phyloP scores from a whole-genome alignment of 2,113 vertebrate species.

The Talpa occidentalis region DNA sequence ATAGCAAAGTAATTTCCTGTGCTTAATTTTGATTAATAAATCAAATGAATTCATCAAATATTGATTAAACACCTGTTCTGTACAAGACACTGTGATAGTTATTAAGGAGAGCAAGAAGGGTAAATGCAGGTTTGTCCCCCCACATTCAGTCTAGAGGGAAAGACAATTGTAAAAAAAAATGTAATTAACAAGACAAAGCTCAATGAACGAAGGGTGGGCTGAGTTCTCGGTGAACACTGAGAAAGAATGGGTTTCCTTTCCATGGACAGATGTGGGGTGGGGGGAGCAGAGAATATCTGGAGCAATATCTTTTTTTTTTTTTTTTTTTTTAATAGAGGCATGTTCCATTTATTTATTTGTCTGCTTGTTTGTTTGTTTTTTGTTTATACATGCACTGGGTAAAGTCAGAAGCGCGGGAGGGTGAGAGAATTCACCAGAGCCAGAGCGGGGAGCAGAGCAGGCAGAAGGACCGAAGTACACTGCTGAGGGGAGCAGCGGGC shows the following conservation, averaged over 20 bases:
- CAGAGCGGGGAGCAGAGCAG: too few relatives aligned
- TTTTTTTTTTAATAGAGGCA: too few relatives aligned
- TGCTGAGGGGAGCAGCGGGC: too few relatives aligned
- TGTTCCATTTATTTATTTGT: too few relatives aligned
- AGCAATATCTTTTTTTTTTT: not conserved
- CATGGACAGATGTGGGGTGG: not conserved
- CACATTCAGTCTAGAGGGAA: not conserved
- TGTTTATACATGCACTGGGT: too few relatives aligned
- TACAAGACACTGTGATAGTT: slow-evolving; percentile 51
- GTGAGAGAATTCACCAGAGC: too few relatives aligned
- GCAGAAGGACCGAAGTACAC: too few relatives aligned
- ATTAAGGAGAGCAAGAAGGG: slow-evolving; percentile 50
- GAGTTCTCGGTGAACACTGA: not conserved
- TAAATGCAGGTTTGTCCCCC: slow-evolving; percentile 21
- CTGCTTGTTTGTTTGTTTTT: too few relatives aligned
- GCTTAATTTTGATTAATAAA: slow-evolving; percentile 77
- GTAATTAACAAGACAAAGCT: slow-evolving; percentile 63
- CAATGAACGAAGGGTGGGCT: not conserved
- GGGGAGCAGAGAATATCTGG: not conserved
- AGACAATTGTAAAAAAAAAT: slow-evolving; percentile 41
- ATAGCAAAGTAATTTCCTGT: slow-evolving; percentile 69
- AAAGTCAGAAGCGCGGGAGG: too few relatives aligned
- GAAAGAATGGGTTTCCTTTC: not conserved
- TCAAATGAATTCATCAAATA: slow-evolving; percentile 74
- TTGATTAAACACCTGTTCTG: slow-evolving; percentile 74